Percentiles rank a stretch among this genome's conserved stretches.
phyloP scores from a whole-genome alignment of 2,797 vertebrate genomes.

The Parauchenoglanis ngamensis region DNA sequence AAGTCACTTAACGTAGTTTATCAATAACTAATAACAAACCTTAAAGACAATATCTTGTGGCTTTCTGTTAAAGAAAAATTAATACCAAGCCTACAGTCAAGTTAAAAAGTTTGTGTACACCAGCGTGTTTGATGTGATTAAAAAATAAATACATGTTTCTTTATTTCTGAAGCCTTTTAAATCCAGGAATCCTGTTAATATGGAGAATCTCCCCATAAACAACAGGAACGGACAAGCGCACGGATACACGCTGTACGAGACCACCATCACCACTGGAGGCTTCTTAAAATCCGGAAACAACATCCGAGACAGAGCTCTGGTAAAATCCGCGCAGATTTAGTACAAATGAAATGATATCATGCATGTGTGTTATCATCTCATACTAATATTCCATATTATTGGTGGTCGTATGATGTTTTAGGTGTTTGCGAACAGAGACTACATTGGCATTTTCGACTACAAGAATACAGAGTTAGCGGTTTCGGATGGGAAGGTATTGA shows the following conservation, averaged over 20 bases:
- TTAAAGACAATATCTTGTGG: background rate
- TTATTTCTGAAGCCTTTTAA: conserved; percentile 74
- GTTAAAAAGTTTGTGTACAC: background rate
- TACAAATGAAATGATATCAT: background rate
- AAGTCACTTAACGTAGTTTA: background rate
- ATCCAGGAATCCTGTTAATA: conserved; percentile 81
- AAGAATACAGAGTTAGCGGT: conserved; percentile 75
- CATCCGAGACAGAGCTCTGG: conserved; percentile 86
- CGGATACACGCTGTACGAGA: conserved; percentile 91
- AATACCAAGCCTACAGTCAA: background rate
- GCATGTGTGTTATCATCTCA: background rate
- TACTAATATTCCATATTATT: background rate
- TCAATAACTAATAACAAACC: background rate
- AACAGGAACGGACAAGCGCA: conserved; percentile 84
- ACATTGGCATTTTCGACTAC: conserved; percentile 86
- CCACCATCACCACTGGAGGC: conserved; percentile 80
- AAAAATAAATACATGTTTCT: background rate
- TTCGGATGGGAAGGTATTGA: conserved; percentile 83
- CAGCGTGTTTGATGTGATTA: background rate
- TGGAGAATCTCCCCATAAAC: conserved; percentile 89
- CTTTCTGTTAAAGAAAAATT: background rate
- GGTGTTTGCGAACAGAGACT: conserved; percentile 89
- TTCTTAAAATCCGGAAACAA: conserved; percentile 76
- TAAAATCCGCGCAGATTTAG: conserved; percentile 60
- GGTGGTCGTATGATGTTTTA: conserved; percentile 56